Base-by-base conservation (phyloP, 2,888 invertebrate species). In the Blera fallax region DNA sequence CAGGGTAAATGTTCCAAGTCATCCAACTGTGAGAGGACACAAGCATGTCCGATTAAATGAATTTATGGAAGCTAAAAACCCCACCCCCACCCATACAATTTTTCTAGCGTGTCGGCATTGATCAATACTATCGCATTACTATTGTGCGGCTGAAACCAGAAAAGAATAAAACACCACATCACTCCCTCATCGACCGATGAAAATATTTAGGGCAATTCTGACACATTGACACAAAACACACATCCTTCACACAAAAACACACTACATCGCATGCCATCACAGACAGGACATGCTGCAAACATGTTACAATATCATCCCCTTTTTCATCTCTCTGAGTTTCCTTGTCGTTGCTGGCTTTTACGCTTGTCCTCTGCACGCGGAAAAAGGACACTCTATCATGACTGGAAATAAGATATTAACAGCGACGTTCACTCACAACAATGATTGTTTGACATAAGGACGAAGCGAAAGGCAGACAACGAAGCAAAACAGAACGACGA, bases 201-300 rank as follows among this genome's bases (percentile, higher is more conserved):
- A 70, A 64, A 77, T 72, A 77, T 81, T 85, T 72, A 73, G 81
- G 76, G 76, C 76, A 72, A 40, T 73, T 73, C 32, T 81, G 85
- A 81, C 85, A 85, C 58, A 77, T 85, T 85, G 85, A 85, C 85
- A 85, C 65, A 85, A 81, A 85, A 81, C 85, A 85, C 72, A 76
- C 85, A 76, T 67, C 72, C n/a, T 43, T 70, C 29, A 54, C 32
- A 27, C 27, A 43, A 40, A 32, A 72, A 73, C 62, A 73, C 45
- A 43, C 40, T 11, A 37, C 73, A 69, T 54, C 72, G 2, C 56
- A 54, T 69, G 37, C 21, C 52, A 62, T 56, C 52, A 16, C 45
- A 32, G 27, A 58, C 1, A 83, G 50, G 79, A 79, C 34, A 56
- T 50, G 29, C 77, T 52, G 54, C 52, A 60, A 81, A 52, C 67